Base-by-base conservation (phyloP, 2,797 vertebrate genomes). In the Delichon dasypus region DNA sequence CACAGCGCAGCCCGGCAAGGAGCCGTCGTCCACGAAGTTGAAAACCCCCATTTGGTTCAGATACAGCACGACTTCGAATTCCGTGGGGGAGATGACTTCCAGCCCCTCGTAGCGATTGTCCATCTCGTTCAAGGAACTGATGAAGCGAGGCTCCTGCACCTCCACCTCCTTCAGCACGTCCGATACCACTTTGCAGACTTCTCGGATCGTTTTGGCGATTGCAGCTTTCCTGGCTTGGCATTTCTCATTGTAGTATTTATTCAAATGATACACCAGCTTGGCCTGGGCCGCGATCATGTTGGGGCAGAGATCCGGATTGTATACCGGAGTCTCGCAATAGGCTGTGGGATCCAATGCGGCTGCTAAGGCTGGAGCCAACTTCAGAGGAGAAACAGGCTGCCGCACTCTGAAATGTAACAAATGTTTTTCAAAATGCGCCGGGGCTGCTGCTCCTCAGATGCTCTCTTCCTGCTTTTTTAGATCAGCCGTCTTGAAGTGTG, bases 331-430 rank as follows among this genome's bases (percentile, higher is more conserved):
- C 98, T 99, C 98, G 98, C 98, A 99, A 88, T 99, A 99, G 64
- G 98, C 98, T 97, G 98, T 98, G 96, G 98, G 98, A 99, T 99
- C 98, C 98, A 99, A 98, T 98, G 99, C 99, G 99, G 98, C 99
- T 98, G 99, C 99, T 99, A 98, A 98, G 97, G 99, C 98, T 96
- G 99, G 99, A 99, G 99, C 99, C 99, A 99, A 99, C 99, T 99
- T 99, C 98, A 98, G 98, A 98, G 98, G 98, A 98, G 97, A 97
- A 98, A 94, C 91, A 70, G 97, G 96, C 96, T 93, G 95, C 93
- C 32, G 93, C 85, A 58, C 97, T 91, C 95, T 54, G 95, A 95
- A 95, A 95, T 45, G 86, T 79, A 94, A 90, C 94, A 86, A 94
- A 89, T 87, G 96, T 89, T 97, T 90, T 89, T 89, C 95, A 85